These are phyloP conservation scores for Melanogrammus aeglefinus DNA, from an alignment of 2,797 vertebrate genomes.

Conservation along the genomic window DNA sequence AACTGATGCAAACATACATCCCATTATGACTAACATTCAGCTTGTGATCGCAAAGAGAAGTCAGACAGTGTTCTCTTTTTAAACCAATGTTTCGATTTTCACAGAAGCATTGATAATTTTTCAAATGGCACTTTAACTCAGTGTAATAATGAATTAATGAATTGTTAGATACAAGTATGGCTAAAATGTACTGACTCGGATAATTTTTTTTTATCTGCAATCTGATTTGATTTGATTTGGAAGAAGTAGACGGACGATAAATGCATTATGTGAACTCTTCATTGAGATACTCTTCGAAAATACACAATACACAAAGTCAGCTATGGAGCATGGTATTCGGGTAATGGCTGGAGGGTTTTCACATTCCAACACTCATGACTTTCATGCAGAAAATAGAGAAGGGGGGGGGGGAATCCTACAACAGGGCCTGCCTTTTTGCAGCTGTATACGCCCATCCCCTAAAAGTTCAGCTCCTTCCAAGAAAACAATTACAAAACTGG, in stretches of 20 bases:
- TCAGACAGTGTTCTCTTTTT: slow-evolving; percentile 44
- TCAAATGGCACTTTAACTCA: background rate
- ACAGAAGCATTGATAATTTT: background rate
- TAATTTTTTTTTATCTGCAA: background rate
- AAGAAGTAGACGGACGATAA: background rate
- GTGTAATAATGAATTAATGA: background rate
- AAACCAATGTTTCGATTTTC: background rate
- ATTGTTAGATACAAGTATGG: background rate
- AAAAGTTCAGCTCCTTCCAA: slow-evolving; percentile 43
- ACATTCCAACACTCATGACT: background rate
- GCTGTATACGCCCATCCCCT: slow-evolving; percentile 51
- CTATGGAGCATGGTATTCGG: slow-evolving; percentile 38
- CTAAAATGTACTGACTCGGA: background rate
- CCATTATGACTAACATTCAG: slow-evolving; percentile 38
- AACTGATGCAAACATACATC: slow-evolving; percentile 50
- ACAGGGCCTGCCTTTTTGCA: slow-evolving; percentile 39
- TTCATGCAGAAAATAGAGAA: background rate
- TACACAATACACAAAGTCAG: background rate
- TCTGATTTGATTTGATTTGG: background rate
- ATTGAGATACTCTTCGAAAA: background rate
- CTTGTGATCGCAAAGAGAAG: slow-evolving; percentile 45
- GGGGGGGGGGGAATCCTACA: background rate
- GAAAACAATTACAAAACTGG: slow-evolving; percentile 42
- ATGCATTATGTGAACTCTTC: background rate
- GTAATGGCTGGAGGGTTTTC: slow-evolving; percentile 17